A percentile compares a stretch with the other conserved stretches of the same genome.
Conservation (phyloP, 2,113 vertebrate species). For the Telmatochromis brachygnathus region DNA sequence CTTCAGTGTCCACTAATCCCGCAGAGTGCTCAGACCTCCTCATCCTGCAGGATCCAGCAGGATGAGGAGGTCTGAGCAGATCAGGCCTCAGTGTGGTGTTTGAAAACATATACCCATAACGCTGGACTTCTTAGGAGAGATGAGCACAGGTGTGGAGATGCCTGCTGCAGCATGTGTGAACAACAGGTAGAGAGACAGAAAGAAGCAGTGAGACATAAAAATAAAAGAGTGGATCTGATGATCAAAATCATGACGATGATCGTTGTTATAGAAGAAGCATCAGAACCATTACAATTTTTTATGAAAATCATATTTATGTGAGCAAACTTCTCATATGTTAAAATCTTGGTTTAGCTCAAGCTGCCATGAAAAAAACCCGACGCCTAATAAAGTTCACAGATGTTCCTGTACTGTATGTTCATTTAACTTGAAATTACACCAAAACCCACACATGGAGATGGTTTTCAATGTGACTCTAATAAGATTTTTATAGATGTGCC, state of each 20-base stretch:
- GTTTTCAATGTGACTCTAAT: not conserved
- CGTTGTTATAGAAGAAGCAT: not conserved
- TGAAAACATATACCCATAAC: not conserved
- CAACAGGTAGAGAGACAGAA: not conserved
- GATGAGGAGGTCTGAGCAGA: not conserved
- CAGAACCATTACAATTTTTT: not conserved
- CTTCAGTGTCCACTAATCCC: not conserved
- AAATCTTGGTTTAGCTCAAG: not conserved
- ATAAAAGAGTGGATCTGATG: not conserved
- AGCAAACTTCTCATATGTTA: not conserved
- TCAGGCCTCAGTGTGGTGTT: not conserved
- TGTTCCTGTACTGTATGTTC: not conserved
- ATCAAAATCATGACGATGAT: not conserved
- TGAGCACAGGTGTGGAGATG: constrained; percentile 13
- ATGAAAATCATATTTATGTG: not conserved
- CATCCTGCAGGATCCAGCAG: not conserved
- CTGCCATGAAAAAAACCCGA: not conserved
- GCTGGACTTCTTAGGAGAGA: constrained; percentile 42
- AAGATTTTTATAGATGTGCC: not conserved
- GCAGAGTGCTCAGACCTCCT: not conserved
- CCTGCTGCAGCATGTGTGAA: constrained; percentile 11
- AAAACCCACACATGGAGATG: not conserved
- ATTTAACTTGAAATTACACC: not conserved
- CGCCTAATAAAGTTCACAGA: not conserved
- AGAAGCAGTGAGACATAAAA: not conserved